phyloP scores from a whole-genome alignment of 2,797 vertebrate species.

The Cirrhinus molitorella region DNA sequence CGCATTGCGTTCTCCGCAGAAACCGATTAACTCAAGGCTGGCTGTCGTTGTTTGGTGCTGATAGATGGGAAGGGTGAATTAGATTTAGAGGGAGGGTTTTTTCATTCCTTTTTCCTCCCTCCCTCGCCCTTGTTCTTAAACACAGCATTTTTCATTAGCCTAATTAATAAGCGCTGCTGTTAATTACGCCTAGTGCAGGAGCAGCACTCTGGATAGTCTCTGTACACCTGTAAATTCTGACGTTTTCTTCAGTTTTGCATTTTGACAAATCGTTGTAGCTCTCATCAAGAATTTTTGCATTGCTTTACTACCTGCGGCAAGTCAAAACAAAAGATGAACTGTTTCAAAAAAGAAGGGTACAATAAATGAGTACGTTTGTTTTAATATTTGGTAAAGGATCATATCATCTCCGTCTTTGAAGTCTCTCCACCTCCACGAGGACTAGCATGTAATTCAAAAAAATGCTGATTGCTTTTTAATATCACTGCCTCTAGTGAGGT shows the following conservation, averaged over 20 bases:
- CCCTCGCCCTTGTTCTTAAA: conserved; percentile 44
- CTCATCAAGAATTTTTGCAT: background rate
- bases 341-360: background rate
- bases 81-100: conserved; percentile 40
- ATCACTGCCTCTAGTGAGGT: conserved; percentile 70
- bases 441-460: conserved; percentile 71
- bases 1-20: background rate
- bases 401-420: conserved; percentile 34
- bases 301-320: background rate
- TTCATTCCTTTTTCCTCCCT: conserved; percentile 7
- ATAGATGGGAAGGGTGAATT: conserved; percentile 18
- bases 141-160: conserved; percentile 68
- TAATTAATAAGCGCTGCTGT: conserved; percentile 66
- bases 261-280: background rate
- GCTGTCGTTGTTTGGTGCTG: conserved; percentile 18
- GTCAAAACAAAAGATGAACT: background rate
- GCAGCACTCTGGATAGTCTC: conserved; percentile 56
- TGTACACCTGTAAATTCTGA: conserved; percentile 54
- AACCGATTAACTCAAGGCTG: conserved; percentile 17
- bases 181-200: conserved; percentile 63
- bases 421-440: conserved; percentile 60
- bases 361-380: background rate
- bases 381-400: conserved; percentile 19
- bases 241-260: conserved; percentile 7
- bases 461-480: conserved; percentile 81